Base-by-base conservation (phyloP, 2,888 invertebrate genomes). In the Synergus japonicus region DNA sequence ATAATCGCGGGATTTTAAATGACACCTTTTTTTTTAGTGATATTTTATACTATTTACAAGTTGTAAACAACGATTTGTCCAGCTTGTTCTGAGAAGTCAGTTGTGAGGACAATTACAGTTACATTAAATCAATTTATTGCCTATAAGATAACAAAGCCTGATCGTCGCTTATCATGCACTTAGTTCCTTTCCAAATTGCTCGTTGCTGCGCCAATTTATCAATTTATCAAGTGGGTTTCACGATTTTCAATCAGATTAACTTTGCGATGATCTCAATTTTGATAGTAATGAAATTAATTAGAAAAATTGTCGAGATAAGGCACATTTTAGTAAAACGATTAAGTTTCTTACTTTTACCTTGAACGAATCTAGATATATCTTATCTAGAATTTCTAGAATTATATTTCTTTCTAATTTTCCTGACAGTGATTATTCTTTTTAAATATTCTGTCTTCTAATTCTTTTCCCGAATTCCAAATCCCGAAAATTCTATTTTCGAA, bases 211-310 rank as follows among this genome's bases (percentile, higher is more conserved):
- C 46, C 49, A 43, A 49, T 46, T 69, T 54, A 54, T 54, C 54
- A 29, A 54, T 49, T 73, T 73, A 73, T 73, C 73, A 73, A 73
- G 54, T 73, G 73, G 37, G 37, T 37, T 73, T 2, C n/a, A n/a
- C 37, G 73, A 73, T 73, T 73, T 73, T 54, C 10, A 73, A 73
- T 73, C 73, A 54, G 73, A 73, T 73, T 73, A 73, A 73, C 54
- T 41, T 73, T 8, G 37, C 54, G 73, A 73, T 73, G 37, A 73
- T 73, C 73, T 49, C 4, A 37, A 41, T 54, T 73, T 73, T 54
- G 37, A 54, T 54, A n/a, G 73, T 73, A 73, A 46, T 41, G 37
- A 69, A 9, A 54, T 54, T 73, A 54, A 73, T 54, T 73, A 54
- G 54, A 44, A 54, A 73, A 73, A 54, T 49, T 54, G 37, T 54